Conservation (phyloP, 2,888 invertebrate genomes). For the Atherix ibis region DNA sequence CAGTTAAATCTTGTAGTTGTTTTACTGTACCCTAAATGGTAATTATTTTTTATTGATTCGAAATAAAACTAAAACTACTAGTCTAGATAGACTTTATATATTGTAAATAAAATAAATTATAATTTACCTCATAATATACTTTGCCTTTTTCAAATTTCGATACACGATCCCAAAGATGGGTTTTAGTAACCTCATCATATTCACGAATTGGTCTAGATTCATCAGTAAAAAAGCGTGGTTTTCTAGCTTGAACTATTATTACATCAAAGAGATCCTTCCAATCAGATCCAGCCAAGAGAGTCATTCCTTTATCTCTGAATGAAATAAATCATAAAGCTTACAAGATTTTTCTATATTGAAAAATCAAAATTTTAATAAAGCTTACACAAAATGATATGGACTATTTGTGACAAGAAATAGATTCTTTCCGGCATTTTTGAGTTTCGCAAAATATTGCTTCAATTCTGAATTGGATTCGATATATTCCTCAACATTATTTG, state of each 20-base stretch:
- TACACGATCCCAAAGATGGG: conserved; percentile 85
- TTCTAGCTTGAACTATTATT: conserved; percentile 85
- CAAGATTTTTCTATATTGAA: background rate
- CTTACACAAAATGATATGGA: conserved; percentile 89
- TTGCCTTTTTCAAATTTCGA: conserved; percentile 69
- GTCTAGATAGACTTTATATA: too few species aligned
- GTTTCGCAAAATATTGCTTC: conserved; percentile 54
- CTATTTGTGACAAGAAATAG: conserved; percentile 94
- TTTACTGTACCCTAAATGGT: conserved; percentile 68
- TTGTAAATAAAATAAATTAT: too few species aligned
- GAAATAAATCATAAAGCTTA: conserved; percentile 3
- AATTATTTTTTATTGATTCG: background rate
- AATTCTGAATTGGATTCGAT: conserved; percentile 61
- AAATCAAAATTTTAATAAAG: conserved; percentile 15
- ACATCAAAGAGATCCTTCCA: conserved; percentile 91
- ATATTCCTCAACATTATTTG: conserved; percentile 62
- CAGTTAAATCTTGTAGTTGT: conserved; percentile 80
- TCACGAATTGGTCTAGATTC: conserved; percentile 78
- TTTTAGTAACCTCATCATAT: conserved; percentile 64
- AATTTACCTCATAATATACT: conserved; percentile 76
- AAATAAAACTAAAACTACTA: too few species aligned
- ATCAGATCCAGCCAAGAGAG: conserved; percentile 65
- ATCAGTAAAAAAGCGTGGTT: conserved; percentile 92
- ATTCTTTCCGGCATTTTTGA: conserved; percentile 63
- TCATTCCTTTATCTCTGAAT: conserved; percentile 77